These are phyloP conservation scores for Drosophila barbarae DNA, from an alignment of 2,888 invertebrate genomes.

Conservation along the genomic window DNA sequence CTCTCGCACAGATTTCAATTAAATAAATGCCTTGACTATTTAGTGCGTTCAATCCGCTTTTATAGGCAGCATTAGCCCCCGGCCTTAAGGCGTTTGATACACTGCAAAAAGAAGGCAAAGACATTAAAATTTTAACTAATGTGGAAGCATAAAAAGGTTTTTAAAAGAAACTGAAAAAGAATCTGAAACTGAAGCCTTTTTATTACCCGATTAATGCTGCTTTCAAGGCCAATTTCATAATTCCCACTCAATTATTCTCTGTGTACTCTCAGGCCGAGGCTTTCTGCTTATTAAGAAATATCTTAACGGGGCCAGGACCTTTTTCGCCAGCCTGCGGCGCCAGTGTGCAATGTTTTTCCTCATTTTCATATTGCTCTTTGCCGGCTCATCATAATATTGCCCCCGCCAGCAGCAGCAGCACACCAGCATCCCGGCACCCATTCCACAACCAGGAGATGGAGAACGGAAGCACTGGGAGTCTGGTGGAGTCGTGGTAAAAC, in stretches of 20 bases:
- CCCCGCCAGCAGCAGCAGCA: constrained; percentile 13
- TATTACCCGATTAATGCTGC: no score
- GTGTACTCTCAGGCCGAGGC: constrained; percentile 29
- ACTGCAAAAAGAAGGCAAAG: background rate
- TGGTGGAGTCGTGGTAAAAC: constrained; percentile 1
- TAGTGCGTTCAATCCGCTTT: constrained; percentile 61
- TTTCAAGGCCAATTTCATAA: background rate
- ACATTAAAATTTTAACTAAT: background rate
- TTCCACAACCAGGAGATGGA: constrained; percentile 7
- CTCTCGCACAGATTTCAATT: constrained; percentile 60
- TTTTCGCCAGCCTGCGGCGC: constrained; percentile 28
- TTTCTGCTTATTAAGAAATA: constrained; percentile 62
- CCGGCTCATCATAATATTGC: constrained; percentile 66
- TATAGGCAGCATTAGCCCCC: constrained; percentile 43
- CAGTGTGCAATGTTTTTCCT: constrained; percentile 42
- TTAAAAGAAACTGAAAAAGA: background rate
- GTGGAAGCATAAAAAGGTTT: background rate
- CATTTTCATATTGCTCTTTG: constrained; percentile 70
- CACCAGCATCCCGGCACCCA: constrained; percentile 1
- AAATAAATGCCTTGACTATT: constrained; percentile 64
- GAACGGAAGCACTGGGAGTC: constrained; percentile 2
- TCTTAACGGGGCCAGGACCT: constrained; percentile 25
- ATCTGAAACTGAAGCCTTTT: no score
- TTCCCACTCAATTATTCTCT: constrained; percentile 5
- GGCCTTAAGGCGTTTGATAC: constrained; percentile 1